Evolutionary conservation across 2,888 invertebrate species (phyloP), one percentile per base, ranked within the genome.

Genomic region (Euzophera pinguis): DNA sequence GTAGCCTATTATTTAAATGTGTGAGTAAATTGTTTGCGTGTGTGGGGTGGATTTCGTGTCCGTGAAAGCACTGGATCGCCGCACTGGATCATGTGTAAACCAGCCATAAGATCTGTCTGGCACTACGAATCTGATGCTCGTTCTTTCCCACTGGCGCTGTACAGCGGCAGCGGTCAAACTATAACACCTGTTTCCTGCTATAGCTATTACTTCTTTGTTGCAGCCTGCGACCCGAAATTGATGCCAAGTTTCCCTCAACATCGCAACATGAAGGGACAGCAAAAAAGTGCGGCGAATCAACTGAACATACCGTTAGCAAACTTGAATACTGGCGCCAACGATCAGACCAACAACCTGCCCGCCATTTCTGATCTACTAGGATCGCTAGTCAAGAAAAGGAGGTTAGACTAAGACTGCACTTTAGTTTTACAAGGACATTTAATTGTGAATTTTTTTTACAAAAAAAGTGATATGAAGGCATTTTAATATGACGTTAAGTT

Each of bases 231-330:
- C 79, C 97, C 98, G 1, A 97, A 97, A 71, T 86, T 99, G 75
- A 99, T 99, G 99, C 99, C 99, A 0, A 97, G 98, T 62, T 99
- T 98, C 78, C 99, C 99, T 0, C 98, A 99, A 75, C 98, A 98
- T 76, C 93, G 98, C 64, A 97, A 98, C 78, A 93, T 96, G 91
- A 95, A 92, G 64, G 90, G 91, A 0, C 86, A 81, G 56, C 79
- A 73, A 58, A 86, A 87, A 61, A 62, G 58, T 29, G 53, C 82
- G 10, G 71, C 75, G 51, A 91, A 81, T 61, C 90, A 83, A 63
- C 67, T 91, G 47, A 89, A 81, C 61, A 83, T 91, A 45, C 88
- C 90, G 0, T 63, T 90, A 43, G 75, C 91, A 0, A 87, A 84
- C 59, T 63, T 91, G 37, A 92, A 93, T 71, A 92, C 93, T 0